Percentiles rank a stretch among this genome's conserved stretches.
Conservation (phyloP, 2,888 invertebrate species). For the Chalcis sispes region DNA sequence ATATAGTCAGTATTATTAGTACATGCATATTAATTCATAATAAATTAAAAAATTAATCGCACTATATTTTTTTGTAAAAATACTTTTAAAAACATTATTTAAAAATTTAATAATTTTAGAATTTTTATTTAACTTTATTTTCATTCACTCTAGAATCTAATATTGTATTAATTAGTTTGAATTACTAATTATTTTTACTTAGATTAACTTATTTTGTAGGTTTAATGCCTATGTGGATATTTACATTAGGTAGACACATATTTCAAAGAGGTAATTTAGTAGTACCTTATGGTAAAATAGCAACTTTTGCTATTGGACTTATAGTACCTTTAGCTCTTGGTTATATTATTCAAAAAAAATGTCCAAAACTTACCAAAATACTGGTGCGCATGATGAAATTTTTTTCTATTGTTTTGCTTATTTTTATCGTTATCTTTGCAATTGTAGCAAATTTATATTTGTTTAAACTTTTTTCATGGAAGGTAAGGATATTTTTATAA, state of each 20-base stretch:
- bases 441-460: constrained; percentile 93
- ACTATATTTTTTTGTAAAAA: too few relatives aligned
- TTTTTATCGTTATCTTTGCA: constrained; percentile 92
- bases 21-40: too few relatives aligned
- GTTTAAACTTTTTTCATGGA: constrained; percentile 91
- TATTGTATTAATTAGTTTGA: constrained; percentile 13
- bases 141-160: too few relatives aligned
- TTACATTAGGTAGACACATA: constrained; percentile 87
- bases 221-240: constrained; percentile 94
- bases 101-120: not conserved
- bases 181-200: constrained; percentile 33
- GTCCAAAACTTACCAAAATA: constrained; percentile 82
- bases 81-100: not conserved
- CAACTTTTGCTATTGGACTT: constrained; percentile 84
- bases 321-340: constrained; percentile 87
- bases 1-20: too few relatives aligned
- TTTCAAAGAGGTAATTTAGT: constrained; percentile 84
- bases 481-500: constrained; percentile 78
- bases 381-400: constrained; percentile 90
- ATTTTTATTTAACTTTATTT: not conserved
- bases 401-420: constrained; percentile 86
- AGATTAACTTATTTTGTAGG: constrained; percentile 75
- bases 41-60: too few relatives aligned
- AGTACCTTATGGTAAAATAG: constrained; percentile 88
- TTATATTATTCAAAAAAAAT: constrained; percentile 81